Percentiles rank a stretch among this genome's conserved stretches.
phyloP scores from a whole-genome alignment of 2,888 invertebrate species.

The Cheilosia scutellata region DNA sequence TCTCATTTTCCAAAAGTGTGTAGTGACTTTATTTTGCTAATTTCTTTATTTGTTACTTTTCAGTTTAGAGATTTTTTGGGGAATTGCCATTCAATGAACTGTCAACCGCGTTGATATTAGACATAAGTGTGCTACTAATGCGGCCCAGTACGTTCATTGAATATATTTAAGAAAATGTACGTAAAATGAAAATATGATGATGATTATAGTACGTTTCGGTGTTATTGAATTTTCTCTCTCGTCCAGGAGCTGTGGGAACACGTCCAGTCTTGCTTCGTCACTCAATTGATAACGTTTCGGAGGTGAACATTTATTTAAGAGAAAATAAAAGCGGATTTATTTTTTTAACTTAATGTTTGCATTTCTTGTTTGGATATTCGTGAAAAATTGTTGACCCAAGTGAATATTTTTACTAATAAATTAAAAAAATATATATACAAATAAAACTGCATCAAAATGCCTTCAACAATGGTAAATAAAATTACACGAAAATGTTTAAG shows the following conservation, averaged over 20 bases:
- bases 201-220: slow-evolving; percentile 72
- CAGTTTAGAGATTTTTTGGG: slow-evolving; percentile 68
- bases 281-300: slow-evolving; percentile 75
- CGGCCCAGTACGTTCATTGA: slow-evolving; percentile 68
- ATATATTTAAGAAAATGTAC: slow-evolving; percentile 70
- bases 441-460: slow-evolving; percentile 57
- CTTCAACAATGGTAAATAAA: slow-evolving; percentile 68
- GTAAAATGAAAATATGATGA: slow-evolving; percentile 73
- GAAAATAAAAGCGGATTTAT: slow-evolving; percentile 13
- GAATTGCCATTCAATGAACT: slow-evolving; percentile 75
- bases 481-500: not conserved
- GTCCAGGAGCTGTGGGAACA: slow-evolving; percentile 75
- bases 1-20: slow-evolving; percentile 70
- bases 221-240: slow-evolving; percentile 74
- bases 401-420: slow-evolving; percentile 21
- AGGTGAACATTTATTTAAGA: slow-evolving; percentile 52
- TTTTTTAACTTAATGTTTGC: slow-evolving; percentile 10
- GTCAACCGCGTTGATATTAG: slow-evolving; percentile 74
- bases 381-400: slow-evolving; percentile 32
- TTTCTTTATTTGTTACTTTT: slow-evolving; percentile 56
- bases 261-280: slow-evolving; percentile 76
- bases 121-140: slow-evolving; percentile 70
- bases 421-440: slow-evolving; percentile 7
- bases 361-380: slow-evolving; percentile 21
- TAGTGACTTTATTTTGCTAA: slow-evolving; percentile 39